Base-by-base conservation (phyloP, 1,140 invertebrate species). In the Drosophila sulfurigaster region DNA sequence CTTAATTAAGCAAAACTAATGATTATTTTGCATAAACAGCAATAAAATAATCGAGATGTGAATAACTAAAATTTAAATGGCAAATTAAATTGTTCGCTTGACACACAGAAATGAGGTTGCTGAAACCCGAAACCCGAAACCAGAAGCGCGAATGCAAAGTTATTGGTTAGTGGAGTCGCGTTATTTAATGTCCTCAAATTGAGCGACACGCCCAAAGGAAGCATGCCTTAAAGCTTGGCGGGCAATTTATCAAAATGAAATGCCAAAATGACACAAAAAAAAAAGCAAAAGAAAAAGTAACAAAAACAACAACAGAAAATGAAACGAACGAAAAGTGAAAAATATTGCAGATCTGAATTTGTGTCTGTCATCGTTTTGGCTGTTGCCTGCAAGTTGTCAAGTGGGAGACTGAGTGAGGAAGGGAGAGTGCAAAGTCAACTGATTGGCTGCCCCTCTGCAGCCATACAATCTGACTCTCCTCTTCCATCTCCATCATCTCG, bases 201-300 rank as follows among this genome's bases (percentile, higher is more conserved):
- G 73, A 43, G 60, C 45, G 79, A 64, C 67, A 60, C 56, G 64
- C 81, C 81, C 77, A 68, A 16, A 25, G 48, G 13, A 56, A n/a
- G 45, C 48, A 41, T 38, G 46, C 58, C 49, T 67, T 52, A 65
- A 64, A 77, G 45, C 64, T 60, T 28, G 25, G 62, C 67, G 72
- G 38, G 70, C 78, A 88, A 89, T 88, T 88, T 88, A 88, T 88
- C 83, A 88, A 88, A 89, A 88, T 89, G 78, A 88, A 87, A 78
- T 75, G 83, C 59, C 73, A 75, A 59, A 73, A 70, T 65, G 60
- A 76, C 73, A 52, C 38, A 62, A 43, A 43, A 43, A n/a, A n/a
- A 43, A 43, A 13, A 43, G n/a, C 4, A 54, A 57, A 60, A 78
- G 35, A 35, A 38, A 58, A 28, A 48, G n/a, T 1, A 54, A 28